Base-by-base conservation (phyloP, 2,888 invertebrate species). In the Globia sparganii region DNA sequence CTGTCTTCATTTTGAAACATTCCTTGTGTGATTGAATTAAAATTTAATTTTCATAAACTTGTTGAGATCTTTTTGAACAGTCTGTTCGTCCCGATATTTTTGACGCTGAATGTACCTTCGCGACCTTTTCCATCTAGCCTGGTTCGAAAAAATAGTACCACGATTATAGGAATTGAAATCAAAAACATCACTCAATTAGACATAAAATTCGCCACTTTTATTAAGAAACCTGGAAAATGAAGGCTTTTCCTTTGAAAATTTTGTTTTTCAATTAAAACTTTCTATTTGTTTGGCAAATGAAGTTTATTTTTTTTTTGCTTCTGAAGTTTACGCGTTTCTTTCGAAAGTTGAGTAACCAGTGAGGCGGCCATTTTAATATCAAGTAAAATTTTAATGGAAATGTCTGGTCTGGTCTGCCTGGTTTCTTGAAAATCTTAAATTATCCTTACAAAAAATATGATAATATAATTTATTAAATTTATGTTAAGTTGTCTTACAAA, bases 241-340 rank as follows among this genome's bases (percentile, higher is more conserved):
- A 87, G 81, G 83, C 85, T 86, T 53, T 89, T 87, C 73, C 71
- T 72, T 84, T 74, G 85, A 85, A 87, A 80, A 82, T 84, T 91
- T 91, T 91, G 90, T 91, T 90, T 90, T 90, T 89, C 90, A 91
- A 92, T 93, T 92, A 92, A 91, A 93, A 93, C 88, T 93, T 92
- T 90, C 81, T 84, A 80, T 87, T 89, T 90, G 88, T 90, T 90
- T 88, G 80, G 81, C 69, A 85, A 89, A 87, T 83, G 72, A 83
- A 84, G 88, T 89, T 86, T 84, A 66, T 83, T 88, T 87, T 83
- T 88, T 87, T 81, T 86, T 79, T 78, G 46, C 67, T 73, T 76
- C 58, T 59, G 25, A 86, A 88, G 76, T 82, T 86, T 77, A 61
- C 46, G 28, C 65, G 62, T 87, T 81, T 87, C 83, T 87, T 88